These are phyloP conservation scores for Adelphocoris suturalis DNA, from an alignment of 2,888 invertebrate species.

Conservation along the genomic window DNA sequence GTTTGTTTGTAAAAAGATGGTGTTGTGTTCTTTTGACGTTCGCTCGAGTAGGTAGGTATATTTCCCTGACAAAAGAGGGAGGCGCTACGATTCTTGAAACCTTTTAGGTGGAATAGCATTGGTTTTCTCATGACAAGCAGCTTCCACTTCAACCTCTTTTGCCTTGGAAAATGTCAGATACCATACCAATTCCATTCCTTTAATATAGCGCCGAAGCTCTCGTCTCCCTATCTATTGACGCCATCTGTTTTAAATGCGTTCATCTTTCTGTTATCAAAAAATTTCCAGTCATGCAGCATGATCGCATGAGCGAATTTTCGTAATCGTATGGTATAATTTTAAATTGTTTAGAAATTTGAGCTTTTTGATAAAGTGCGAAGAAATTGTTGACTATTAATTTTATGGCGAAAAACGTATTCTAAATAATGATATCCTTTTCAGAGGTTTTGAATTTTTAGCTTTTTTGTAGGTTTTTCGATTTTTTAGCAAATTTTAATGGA, in stretches of 20 bases:
- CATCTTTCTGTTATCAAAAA: background rate
- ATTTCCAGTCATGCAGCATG: too few species aligned
- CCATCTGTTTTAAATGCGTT: constrained; percentile 4
- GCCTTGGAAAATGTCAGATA: constrained; percentile 40
- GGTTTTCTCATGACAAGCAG: constrained; percentile 63
- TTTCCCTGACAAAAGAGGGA: constrained; percentile 34
- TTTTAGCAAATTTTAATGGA: too few species aligned
- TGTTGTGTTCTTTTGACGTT: constrained; percentile 49
- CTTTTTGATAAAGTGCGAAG: too few species aligned
- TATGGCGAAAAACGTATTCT: too few species aligned
- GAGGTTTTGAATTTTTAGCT: too few species aligned
- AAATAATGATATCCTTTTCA: too few species aligned
- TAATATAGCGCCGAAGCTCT: background rate
- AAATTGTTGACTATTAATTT: too few species aligned
- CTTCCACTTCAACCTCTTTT: constrained; percentile 40
- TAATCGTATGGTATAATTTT: too few species aligned
- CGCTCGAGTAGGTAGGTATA: constrained; percentile 40
- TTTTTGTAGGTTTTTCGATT: too few species aligned
- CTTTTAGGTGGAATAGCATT: constrained; percentile 65
- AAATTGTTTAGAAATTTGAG: too few species aligned
- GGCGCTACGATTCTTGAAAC: constrained; percentile 50
- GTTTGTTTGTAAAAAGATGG: constrained; percentile 11
- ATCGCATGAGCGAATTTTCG: too few species aligned
- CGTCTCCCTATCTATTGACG: background rate
- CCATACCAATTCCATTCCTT: constrained; percentile 21